Conservation (phyloP, 2,113 vertebrate genomes). For the Dicrurus megarhynchus region DNA sequence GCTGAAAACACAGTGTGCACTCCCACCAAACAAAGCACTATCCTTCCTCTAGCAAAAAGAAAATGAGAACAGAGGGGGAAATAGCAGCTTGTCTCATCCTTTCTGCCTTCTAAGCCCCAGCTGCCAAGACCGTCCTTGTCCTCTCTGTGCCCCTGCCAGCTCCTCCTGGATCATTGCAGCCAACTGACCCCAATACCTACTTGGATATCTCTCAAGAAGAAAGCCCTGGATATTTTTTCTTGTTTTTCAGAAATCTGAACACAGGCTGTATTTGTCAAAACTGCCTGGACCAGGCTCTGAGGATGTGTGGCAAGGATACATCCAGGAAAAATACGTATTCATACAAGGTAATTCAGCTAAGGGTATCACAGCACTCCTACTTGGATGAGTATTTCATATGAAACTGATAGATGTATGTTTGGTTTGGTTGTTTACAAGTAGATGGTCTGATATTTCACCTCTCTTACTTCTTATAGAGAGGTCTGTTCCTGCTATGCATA, state of each 20-base stretch:
- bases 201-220: not conserved
- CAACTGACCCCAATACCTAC: not conserved
- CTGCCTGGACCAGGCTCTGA: not conserved
- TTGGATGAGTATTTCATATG: not conserved
- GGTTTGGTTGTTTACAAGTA: not conserved
- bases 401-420: not conserved
- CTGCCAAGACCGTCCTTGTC: not conserved
- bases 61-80: not conserved
- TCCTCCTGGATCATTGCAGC: not conserved
- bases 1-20: not conserved
- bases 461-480: not conserved
- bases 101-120: not conserved
- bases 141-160: not conserved
- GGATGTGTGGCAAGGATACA: not conserved
- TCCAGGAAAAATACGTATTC: not conserved
- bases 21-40: not conserved
- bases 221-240: not conserved
- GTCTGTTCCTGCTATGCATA: not conserved
- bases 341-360: not conserved
- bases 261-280: not conserved
- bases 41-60: not conserved
- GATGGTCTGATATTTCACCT: not conserved
- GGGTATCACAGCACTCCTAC: not conserved
- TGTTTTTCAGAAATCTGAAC: not conserved
- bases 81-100: not conserved